phyloP scores from a whole-genome alignment of 2,888 invertebrate species.

The Andrena minutula region DNA sequence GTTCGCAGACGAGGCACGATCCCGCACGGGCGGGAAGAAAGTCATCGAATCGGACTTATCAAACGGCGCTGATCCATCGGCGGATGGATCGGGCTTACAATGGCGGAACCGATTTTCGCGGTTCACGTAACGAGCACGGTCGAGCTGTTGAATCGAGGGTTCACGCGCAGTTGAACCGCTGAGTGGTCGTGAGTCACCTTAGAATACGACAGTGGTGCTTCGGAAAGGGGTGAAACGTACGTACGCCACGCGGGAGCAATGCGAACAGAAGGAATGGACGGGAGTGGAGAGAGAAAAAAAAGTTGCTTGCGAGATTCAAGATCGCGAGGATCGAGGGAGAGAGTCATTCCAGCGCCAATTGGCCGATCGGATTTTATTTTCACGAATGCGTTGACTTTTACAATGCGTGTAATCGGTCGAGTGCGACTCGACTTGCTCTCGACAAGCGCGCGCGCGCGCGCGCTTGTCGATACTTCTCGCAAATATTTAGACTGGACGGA shows the following conservation, averaged over 20 bases:
- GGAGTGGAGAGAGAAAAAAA: not conserved
- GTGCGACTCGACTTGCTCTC: conserved; percentile 24
- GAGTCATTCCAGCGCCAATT: conserved; percentile 31
- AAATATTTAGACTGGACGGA: conserved; percentile 27
- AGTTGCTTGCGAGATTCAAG: conserved; percentile 17
- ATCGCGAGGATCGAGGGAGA: conserved; percentile 24
- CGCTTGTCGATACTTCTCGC: not conserved
- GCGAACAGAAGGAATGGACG: not conserved
- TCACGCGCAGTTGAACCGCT: conserved; percentile 80
- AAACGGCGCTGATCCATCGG: conserved; percentile 75
- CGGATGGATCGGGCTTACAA: conserved; percentile 76
- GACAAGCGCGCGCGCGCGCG: not conserved
- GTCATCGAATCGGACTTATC: conserved; percentile 75
- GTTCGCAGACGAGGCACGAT: conserved; percentile 38
- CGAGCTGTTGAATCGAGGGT: conserved; percentile 80
- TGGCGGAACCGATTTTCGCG: conserved; percentile 82
- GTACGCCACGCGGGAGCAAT: not conserved
- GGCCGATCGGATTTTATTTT: conserved; percentile 49
- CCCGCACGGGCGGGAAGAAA: conserved; percentile 53
- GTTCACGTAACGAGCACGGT: conserved; percentile 81
- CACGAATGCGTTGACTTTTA: conserved; percentile 50
- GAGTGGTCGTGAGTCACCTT: conserved; percentile 82
- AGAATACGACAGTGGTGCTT: conserved; percentile 76
- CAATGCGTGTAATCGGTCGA: conserved; percentile 58
- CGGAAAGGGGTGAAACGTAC: conserved; percentile 36